phyloP scores from a whole-genome alignment of 2,888 invertebrate species.

The Cerastis leucographa region DNA sequence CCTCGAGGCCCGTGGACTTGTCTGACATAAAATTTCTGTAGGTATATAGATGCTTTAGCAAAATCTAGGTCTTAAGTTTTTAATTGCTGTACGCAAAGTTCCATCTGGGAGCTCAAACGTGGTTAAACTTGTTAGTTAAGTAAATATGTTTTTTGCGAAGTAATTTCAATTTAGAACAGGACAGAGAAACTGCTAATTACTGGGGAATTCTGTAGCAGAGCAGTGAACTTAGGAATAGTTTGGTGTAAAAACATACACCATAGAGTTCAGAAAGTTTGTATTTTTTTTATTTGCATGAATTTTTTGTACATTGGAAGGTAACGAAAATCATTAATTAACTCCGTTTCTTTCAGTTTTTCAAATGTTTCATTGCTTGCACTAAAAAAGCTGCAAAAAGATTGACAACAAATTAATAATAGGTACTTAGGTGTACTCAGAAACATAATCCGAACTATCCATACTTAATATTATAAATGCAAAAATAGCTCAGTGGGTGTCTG shows the following conservation, averaged over 20 bases:
- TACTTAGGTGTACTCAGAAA: no score
- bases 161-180: conserved; percentile 41
- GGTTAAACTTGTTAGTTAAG: conserved; percentile 40
- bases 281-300: no score
- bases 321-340: neutral
- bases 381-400: no score
- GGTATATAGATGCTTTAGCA: conserved; percentile 25
- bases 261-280: neutral
- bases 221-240: neutral
- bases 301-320: neutral
- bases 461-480: no score
- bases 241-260: neutral
- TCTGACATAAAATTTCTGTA: conserved; percentile 48
- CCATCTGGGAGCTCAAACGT: conserved; percentile 45
- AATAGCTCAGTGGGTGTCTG: no score
- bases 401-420: no score
- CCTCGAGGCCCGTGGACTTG: conserved; percentile 36
- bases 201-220: neutral
- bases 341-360: neutral
- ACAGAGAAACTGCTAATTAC: conserved; percentile 1
- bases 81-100: conserved; percentile 57
- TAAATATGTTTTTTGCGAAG: conserved; percentile 29
- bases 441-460: no score
- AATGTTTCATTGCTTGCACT: no score
- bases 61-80: conserved; percentile 58